These are phyloP conservation scores for Epizoanthus stellaris DNA, from an alignment of 92 coral and sea anemone genomes.

Conservation along the genomic window DNA sequence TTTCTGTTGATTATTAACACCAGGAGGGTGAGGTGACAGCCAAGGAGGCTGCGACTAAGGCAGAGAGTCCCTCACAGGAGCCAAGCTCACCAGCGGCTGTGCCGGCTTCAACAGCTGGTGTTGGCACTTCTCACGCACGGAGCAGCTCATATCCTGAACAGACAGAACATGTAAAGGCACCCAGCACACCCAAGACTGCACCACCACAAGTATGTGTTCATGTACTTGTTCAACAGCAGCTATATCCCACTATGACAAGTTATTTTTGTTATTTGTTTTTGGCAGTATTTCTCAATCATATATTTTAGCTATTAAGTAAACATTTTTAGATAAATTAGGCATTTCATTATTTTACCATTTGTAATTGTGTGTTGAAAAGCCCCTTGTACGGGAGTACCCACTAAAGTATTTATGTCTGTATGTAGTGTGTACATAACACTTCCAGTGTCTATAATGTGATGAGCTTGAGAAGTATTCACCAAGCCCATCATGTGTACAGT, in stretches of 20 bases:
- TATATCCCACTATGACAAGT: neutral
- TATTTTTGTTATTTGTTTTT: neutral
- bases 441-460: no score
- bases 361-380: no score
- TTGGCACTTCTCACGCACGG: constrained; percentile 43
- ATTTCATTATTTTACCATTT: no score
- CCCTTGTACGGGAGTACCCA: no score
- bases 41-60: constrained; percentile 46
- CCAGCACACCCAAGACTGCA: constrained; percentile 6
- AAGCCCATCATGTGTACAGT: no score
- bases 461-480: no score
- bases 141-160: constrained; percentile 68
- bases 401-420: no score
- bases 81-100: constrained; percentile 27
- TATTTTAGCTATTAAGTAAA: no score
- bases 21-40: constrained; percentile 44
- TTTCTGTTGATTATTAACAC: neutral
- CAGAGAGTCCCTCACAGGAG: constrained; percentile 57
- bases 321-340: no score
- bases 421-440: no score
- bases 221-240: neutral
- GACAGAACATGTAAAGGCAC: constrained; percentile 14
- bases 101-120: constrained; percentile 9
- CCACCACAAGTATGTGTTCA: constrained; percentile 13
- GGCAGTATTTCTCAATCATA: no score